A percentile compares a stretch with the other conserved stretches of the same genome.
Conservation (phyloP, 2,888 invertebrate genomes). For the Theristus sp. region DNA sequence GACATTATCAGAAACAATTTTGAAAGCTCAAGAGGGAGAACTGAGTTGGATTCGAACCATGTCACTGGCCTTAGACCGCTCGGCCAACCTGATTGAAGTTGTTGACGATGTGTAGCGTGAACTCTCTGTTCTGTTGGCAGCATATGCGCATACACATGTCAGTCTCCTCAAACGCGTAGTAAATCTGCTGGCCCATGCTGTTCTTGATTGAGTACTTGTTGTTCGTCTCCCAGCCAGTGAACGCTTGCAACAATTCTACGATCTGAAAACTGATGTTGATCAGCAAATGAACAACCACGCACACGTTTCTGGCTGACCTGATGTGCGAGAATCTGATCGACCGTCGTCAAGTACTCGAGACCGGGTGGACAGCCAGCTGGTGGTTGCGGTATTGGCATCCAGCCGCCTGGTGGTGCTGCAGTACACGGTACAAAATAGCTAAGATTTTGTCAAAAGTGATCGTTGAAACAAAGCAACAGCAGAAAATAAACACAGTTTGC, state of each 20-base stretch:
- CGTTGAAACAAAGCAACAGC: too few species aligned
- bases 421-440: too few species aligned
- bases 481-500: too few species aligned
- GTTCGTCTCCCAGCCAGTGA: slow-evolving; percentile 30
- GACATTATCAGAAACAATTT: too few species aligned
- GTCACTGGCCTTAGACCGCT: too few species aligned
- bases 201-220: slow-evolving; percentile 42
- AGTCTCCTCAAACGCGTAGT: slow-evolving; percentile 48
- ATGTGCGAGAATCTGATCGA: not conserved
- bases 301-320: too few species aligned
- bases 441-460: too few species aligned
- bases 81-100: not conserved
- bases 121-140: not conserved
- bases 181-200: slow-evolving; percentile 56
- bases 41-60: too few species aligned
- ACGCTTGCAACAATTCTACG: slow-evolving; percentile 18
- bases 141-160: not conserved
- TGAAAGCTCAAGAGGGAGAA: too few species aligned
- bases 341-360: not conserved
- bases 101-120: slow-evolving; percentile 2
- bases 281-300: too few species aligned
- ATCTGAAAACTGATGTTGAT: too few species aligned
- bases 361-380: not conserved
- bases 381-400: not conserved
- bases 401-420: not conserved